Conservation (phyloP, 2,113 vertebrate genomes). For the Shinisaurus crocodilurus region DNA sequence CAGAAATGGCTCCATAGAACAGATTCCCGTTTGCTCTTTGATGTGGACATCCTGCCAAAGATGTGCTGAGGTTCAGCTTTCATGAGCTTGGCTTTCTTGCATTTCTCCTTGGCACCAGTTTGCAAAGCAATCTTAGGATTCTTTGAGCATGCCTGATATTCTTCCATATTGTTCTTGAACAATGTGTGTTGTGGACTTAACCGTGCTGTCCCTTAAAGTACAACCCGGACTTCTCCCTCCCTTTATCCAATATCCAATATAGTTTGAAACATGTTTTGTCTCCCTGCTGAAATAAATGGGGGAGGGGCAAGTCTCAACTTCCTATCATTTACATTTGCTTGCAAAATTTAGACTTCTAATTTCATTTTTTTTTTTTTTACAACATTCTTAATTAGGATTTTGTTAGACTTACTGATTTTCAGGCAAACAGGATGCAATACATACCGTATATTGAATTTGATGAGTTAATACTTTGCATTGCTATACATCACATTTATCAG, state of each 20-base stretch:
- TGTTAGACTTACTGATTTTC: neutral
- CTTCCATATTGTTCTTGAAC: too few species aligned
- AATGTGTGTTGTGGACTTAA: too few species aligned
- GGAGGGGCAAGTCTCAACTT: neutral
- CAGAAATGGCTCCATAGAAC: neutral
- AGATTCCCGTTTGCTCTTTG: neutral
- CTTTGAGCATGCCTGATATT: too few species aligned
- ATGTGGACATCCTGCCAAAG: neutral
- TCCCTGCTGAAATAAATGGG: too few species aligned
- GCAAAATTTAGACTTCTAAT: neutral
- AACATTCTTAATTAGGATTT: neutral
- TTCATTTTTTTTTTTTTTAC: neutral
- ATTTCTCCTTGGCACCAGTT: neutral
- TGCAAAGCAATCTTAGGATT: neutral
- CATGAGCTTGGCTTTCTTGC: neutral
- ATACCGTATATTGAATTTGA: neutral
- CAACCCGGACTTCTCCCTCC: too few species aligned
- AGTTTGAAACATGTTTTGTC: too few species aligned
- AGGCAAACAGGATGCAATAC: neutral
- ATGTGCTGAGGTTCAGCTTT: neutral
- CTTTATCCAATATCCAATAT: too few species aligned
- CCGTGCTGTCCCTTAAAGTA: too few species aligned
- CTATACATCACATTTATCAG: neutral
- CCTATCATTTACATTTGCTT: neutral
- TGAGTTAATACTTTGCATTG: neutral